A percentile compares a stretch with the other conserved stretches of the same genome.
phyloP scores from a whole-genome alignment of 2,888 invertebrate species.

The Cataglyphis rosenhaueri region DNA sequence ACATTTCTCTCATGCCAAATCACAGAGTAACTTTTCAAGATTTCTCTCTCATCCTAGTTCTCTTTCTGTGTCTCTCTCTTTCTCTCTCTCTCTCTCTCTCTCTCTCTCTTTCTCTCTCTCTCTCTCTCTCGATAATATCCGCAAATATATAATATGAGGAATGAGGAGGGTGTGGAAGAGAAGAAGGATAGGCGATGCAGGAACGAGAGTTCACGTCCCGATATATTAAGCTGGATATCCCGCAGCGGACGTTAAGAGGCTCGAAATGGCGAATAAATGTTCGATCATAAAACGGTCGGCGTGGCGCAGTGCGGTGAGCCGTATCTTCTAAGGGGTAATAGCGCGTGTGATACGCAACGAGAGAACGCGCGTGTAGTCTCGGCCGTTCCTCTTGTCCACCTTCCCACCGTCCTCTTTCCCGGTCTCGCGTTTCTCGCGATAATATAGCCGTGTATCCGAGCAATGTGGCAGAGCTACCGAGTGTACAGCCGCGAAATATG shows the following conservation, averaged over 20 bases:
- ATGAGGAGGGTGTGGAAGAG: slow-evolving; percentile 6
- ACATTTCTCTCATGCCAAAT: not conserved
- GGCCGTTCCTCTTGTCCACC: slow-evolving; percentile 26
- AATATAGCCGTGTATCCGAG: slow-evolving; percentile 14
- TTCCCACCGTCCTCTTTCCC: slow-evolving; percentile 13
- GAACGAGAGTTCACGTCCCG: slow-evolving; percentile 62
- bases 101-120: not conserved
- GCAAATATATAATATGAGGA: slow-evolving; percentile 32
- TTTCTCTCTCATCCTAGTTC: not conserved
- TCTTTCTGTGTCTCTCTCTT: not conserved
- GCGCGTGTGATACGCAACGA: slow-evolving; percentile 74
- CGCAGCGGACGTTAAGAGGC: slow-evolving; percentile 76
- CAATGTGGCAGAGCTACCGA: slow-evolving; percentile 13
- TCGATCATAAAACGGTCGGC: slow-evolving; percentile 78
- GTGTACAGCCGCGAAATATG: slow-evolving; percentile 10
- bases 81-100: not conserved
- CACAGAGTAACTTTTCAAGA: slow-evolving; percentile 23
- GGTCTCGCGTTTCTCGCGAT: slow-evolving; percentile 27
- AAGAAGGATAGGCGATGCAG: not conserved
- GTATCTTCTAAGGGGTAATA: slow-evolving; percentile 77
- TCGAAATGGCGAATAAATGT: slow-evolving; percentile 83
- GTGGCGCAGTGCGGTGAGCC: slow-evolving; percentile 68
- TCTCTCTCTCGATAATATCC: not conserved
- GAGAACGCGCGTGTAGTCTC: slow-evolving; percentile 40
- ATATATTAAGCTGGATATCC: slow-evolving; percentile 75